Conservation (phyloP, 2,113 vertebrate genomes). For the Narcine bancroftii region DNA sequence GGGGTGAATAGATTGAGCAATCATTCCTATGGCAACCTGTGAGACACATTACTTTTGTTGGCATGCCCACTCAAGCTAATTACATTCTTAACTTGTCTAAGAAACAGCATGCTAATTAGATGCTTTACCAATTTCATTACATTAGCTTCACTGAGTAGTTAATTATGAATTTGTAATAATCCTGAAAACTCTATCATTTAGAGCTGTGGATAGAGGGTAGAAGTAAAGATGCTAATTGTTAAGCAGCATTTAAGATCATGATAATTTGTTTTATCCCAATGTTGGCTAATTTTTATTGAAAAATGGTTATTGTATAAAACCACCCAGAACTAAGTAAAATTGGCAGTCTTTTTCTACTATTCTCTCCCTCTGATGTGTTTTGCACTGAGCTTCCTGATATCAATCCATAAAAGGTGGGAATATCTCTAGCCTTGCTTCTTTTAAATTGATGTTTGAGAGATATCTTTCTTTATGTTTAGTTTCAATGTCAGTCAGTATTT, state of each 20-base stretch:
- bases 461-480: not conserved
- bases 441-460: not conserved
- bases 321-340: not conserved
- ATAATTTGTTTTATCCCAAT: not conserved
- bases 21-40: conserved; percentile 75
- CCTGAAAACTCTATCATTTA: conserved; percentile 44
- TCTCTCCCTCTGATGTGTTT: not conserved
- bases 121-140: conserved; percentile 58
- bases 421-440: no score
- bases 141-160: conserved; percentile 48
- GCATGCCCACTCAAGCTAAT: conserved; percentile 66
- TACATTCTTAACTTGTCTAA: conserved; percentile 80
- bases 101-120: conserved; percentile 73
- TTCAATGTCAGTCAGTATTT: not conserved
- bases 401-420: not conserved
- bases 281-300: not conserved
- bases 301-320: not conserved
- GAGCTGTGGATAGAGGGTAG: not conserved
- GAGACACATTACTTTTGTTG: conserved; percentile 62
- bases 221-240: not conserved
- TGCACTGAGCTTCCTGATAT: not conserved
- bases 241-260: not conserved
- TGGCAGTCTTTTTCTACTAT: not conserved
- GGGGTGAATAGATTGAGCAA: conserved; percentile 65
- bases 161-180: conserved; percentile 49